Percentiles rank a stretch among this genome's conserved stretches.
These are phyloP conservation scores for Boulengeromyrus knoepffleri DNA, from an alignment of 2,113 vertebrate genomes.

Conservation along the genomic window DNA sequence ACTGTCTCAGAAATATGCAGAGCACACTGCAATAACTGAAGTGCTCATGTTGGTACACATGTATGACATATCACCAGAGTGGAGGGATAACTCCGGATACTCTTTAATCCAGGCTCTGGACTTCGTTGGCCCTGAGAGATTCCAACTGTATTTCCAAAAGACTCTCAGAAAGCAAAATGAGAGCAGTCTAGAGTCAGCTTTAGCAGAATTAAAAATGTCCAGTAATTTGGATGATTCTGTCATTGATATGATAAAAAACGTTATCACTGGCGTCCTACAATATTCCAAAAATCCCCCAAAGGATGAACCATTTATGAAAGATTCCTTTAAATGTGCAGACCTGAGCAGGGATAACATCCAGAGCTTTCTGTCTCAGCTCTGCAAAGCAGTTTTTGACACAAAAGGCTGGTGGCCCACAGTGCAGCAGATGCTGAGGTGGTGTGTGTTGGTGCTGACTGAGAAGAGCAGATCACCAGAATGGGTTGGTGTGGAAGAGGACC, in stretches of 20 bases:
- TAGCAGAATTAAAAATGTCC: not conserved
- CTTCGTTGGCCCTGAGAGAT: not conserved
- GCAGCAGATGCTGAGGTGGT: conserved; percentile 9
- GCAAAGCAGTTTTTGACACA: conserved; percentile 8
- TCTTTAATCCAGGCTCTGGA: conserved; percentile 9
- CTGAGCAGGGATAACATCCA: not conserved
- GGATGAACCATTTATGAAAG: not conserved
- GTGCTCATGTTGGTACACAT: conserved; percentile 6
- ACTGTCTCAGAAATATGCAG: not conserved
- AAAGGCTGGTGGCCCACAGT: conserved; percentile 16
- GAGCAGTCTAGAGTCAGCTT: not conserved
- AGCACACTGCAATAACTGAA: conserved; percentile 12
- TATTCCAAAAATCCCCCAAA: not conserved
- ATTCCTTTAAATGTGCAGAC: not conserved
- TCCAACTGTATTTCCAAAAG: not conserved
- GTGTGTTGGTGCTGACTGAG: conserved; percentile 6
- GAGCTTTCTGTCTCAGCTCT: not conserved
- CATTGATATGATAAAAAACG: not conserved
- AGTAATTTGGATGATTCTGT: not conserved
- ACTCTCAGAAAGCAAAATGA: not conserved
- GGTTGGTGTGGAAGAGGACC: conserved; percentile 14
- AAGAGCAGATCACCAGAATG: not conserved
- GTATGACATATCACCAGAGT: conserved; percentile 5
- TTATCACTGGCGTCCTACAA: not conserved
- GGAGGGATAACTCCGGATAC: not conserved